Evolutionary conservation across 2,888 invertebrate species (phyloP).

Genomic region (Diarsia brunnea): DNA sequence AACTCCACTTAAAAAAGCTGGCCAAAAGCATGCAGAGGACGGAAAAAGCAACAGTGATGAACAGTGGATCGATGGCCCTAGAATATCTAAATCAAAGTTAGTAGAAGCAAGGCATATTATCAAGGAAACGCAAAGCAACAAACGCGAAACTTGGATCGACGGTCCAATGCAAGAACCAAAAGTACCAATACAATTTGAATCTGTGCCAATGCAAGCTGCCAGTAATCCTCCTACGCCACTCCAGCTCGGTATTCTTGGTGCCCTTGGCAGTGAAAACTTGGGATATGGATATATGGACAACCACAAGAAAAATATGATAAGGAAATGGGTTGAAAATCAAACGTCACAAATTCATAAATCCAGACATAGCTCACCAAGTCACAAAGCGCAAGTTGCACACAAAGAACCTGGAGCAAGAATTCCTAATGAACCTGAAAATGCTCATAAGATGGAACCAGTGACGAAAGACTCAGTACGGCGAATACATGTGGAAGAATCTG

Average conservation of each 20-base stretch:
- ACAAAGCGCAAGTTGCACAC: conserved; percentile 74
- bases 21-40: conserved; percentile 86
- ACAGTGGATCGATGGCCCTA: conserved; percentile 99
- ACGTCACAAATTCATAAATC: conserved; percentile 95
- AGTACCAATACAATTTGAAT: conserved; percentile 86
- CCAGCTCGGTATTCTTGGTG: conserved; percentile 85
- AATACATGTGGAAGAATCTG: conserved; percentile 91
- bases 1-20: conserved; percentile 87
- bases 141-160: conserved; percentile 98
- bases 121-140: conserved; percentile 94
- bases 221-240: conserved; percentile 83
- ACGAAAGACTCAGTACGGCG: conserved; percentile 90
- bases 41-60: conserved; percentile 93
- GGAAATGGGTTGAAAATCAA: conserved; percentile 98
- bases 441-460: conserved; percentile 86
- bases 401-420: conserved; percentile 78
- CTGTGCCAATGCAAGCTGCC: conserved; percentile 91
- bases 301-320: conserved; percentile 97
- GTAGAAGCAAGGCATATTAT: conserved; percentile 95
- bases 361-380: conserved; percentile 90
- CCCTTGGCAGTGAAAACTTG: conserved; percentile 87
- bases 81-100: conserved; percentile 95
- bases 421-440: conserved; percentile 77
- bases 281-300: conserved; percentile 98
- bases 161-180: conserved; percentile 95